Base-by-base conservation (phyloP, 2,797 vertebrate species). In the Podarcis lilfordi region DNA sequence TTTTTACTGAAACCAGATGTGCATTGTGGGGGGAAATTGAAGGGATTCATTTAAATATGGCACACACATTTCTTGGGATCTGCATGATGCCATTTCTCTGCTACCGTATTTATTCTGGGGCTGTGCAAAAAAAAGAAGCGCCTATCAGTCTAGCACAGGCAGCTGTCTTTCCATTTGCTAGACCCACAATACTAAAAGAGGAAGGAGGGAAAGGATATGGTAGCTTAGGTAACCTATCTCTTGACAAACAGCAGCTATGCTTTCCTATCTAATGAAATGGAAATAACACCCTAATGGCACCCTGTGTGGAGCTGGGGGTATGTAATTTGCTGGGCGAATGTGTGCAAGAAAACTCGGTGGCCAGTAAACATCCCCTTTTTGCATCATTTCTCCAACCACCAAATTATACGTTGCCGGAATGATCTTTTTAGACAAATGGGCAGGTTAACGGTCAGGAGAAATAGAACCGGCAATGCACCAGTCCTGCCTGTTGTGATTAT, bases 231-330 rank as follows among this genome's bases (percentile, higher is more conserved):
- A 82, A n/a, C 75, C 66, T 59, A 19, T 37, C 66, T 84, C 82
- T 61, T 10, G 1, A 50, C 0, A 6, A 85, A 82, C 50, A 4
- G 81, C 4, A 0, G 45, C 40, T 0, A 0, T 10, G 66, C 80
- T 10, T 81, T 76, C 27, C 66, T 50, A 11, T 43, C 45, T 80
- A 84, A 90, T 83, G 88, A 50, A 88, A 91, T 69, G 82, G 86
- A 66, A 91, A 74, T 82, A 80, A 85, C 40, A 8, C 77, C 68
- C 55, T 87, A 59, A 80, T 68, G 32, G 68, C 74, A 82, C 59
- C 68, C 8, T 84, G 32, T 27, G 21, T 80, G 0, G 25, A 5
- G 81, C 75, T 45, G 68, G 74, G 81, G 59, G 55, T 61, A 43
- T 77, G 27, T 88, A 77, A 88, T 88, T 88, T 85, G 78, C 59